A percentile compares a stretch with the other conserved stretches of the same genome.
Conservation (phyloP, 1,140 invertebrate genomes). For the Pseudomyrmex dendroicus region DNA sequence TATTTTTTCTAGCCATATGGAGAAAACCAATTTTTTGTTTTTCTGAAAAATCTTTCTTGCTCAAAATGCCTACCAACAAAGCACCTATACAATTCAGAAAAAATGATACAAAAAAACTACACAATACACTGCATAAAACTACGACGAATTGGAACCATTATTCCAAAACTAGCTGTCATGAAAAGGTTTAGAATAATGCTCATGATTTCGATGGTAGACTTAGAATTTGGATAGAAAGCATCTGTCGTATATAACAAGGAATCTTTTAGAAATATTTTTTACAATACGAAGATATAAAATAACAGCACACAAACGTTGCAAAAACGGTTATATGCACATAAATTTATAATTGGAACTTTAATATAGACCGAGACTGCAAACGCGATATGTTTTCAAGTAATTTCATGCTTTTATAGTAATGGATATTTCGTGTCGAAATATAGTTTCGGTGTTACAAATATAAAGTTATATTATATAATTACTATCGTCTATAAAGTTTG, state of each 20-base stretch:
- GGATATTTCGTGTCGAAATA: constrained; percentile 8
- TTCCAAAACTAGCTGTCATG: too few relatives aligned
- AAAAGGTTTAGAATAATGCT: too few relatives aligned
- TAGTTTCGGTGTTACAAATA: constrained; percentile 1
- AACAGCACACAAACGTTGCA: background rate
- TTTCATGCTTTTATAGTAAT: constrained; percentile 4
- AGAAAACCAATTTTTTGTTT: background rate
- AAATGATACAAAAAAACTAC: too few relatives aligned
- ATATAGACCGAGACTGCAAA: constrained; percentile 13
- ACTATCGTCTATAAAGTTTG: background rate
- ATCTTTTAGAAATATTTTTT: background rate
- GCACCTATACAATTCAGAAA: too few relatives aligned
- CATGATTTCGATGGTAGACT: too few relatives aligned
- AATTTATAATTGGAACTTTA: constrained; percentile 44
- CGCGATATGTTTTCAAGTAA: background rate
- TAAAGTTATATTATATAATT: constrained; percentile 11
- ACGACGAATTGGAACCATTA: too few relatives aligned
- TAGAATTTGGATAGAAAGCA: background rate
- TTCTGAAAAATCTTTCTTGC: background rate
- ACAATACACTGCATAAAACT: too few relatives aligned
- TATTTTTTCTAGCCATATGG: background rate
- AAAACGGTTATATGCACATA: background rate
- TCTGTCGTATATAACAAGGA: background rate
- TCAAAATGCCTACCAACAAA: background rate
- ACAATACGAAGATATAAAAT: background rate